These are phyloP conservation scores for Chrysaora quinquecirrha DNA, from an alignment of 30 jellyfish, hydroid and myxozoan species.

Conservation along the genomic window DNA sequence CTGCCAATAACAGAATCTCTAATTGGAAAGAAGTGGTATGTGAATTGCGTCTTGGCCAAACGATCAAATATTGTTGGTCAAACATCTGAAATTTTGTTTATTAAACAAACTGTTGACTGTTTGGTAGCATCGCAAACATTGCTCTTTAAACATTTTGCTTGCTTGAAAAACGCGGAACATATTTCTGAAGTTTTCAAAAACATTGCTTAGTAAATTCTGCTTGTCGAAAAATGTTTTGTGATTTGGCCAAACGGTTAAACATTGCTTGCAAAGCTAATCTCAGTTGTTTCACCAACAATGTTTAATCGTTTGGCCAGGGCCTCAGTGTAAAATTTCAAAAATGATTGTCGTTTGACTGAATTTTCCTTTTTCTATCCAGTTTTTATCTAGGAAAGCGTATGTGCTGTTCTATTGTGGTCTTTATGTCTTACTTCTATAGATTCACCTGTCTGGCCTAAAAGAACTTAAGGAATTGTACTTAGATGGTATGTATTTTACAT, in stretches of 20 bases:
- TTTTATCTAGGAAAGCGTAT: background rate
- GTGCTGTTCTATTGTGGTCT: background rate
- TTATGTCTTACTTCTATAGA: background rate
- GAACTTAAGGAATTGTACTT: slow-evolving; percentile 42
- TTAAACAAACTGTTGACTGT: background rate
- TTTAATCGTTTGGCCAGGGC: background rate
- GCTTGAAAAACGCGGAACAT: too few species aligned
- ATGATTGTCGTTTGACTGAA: background rate
- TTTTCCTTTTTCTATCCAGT: background rate
- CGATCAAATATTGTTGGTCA: too few species aligned
- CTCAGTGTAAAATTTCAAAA: background rate
- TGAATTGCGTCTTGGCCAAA: background rate
- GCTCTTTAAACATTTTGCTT: too few species aligned
- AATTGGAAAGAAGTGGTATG: slow-evolving; percentile 36
- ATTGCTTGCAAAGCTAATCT: too few species aligned
- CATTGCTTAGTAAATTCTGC: too few species aligned
- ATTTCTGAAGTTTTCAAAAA: too few species aligned
- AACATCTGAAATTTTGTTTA: too few species aligned
- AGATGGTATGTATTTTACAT: slow-evolving; percentile 61
- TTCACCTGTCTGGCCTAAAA: slow-evolving; percentile 25
- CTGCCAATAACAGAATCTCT: slow-evolving; percentile 1
- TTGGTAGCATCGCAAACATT: background rate
- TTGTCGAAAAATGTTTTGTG: too few species aligned
- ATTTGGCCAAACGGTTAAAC: too few species aligned
- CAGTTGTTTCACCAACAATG: too few species aligned